Percentiles rank a stretch among this genome's conserved stretches.
These are phyloP conservation scores for Solenodon paradoxus DNA, from an alignment of 2,113 vertebrate genomes.

Conservation along the genomic window DNA sequence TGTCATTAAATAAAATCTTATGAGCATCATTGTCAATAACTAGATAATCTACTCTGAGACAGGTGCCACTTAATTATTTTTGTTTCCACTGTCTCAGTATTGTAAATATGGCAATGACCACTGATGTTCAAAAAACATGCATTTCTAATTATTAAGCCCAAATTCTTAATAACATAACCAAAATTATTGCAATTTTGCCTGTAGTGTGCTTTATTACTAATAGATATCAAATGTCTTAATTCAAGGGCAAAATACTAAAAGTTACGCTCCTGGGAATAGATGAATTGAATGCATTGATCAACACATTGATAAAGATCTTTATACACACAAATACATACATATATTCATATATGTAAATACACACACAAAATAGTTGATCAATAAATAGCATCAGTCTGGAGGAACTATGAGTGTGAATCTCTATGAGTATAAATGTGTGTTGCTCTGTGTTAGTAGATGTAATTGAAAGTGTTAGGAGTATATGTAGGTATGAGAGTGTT, in stretches of 20 bases:
- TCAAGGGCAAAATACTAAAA: not conserved
- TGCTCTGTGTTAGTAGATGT: too few relatives aligned
- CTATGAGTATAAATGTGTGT: not conserved
- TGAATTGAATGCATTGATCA: not conserved
- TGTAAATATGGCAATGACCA: not conserved
- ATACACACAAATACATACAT: fast-evolving
- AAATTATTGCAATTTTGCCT: not conserved
- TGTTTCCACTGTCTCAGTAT: not conserved
- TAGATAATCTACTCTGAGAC: not conserved
- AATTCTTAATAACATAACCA: not conserved
- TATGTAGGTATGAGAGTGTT: not conserved
- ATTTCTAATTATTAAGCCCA: not conserved
- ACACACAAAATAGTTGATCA: not conserved
- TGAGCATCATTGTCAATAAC: not conserved
- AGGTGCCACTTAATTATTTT: not conserved
- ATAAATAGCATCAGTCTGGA: not conserved
- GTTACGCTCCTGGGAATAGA: not conserved
- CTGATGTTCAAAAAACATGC: not conserved
- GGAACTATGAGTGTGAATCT: fast-evolving
- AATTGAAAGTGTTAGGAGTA: not conserved
- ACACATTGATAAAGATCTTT: not conserved
- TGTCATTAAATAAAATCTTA: not conserved
- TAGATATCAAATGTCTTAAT: not conserved
- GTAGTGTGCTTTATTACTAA: not conserved
- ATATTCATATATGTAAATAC: not conserved